Percentiles rank a stretch among this genome's conserved stretches.
Evolutionary conservation across 1,140 invertebrate genomes (phyloP).

Genomic region (Papilio xuthus): DNA sequence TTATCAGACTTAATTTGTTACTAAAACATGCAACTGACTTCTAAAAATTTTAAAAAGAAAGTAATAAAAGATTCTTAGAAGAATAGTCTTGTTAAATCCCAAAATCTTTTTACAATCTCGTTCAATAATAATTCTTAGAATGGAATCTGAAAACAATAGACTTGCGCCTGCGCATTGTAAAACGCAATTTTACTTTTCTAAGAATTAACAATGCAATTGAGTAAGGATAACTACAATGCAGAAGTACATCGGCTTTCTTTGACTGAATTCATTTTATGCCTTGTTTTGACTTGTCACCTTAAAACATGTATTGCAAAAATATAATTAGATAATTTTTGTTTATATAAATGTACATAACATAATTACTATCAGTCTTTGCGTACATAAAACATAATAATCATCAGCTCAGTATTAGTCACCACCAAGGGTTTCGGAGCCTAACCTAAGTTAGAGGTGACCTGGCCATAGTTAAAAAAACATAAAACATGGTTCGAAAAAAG

Average conservation of each 20-base stretch:
- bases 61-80: not conserved
- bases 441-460: too few species aligned
- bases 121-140: not conserved
- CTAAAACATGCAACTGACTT: not conserved
- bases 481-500: too few species aligned
- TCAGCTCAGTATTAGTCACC: too few species aligned
- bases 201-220: constrained; percentile 5
- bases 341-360: too few species aligned
- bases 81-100: not conserved
- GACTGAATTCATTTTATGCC: not conserved
- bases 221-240: not conserved
- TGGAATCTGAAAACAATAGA: not conserved
- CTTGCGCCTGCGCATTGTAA: not conserved
- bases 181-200: not conserved
- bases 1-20: too few species aligned
- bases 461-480: too few species aligned
- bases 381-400: too few species aligned
- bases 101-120: not conserved
- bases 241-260: not conserved
- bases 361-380: too few species aligned
- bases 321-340: too few species aligned
- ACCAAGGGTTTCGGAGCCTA: too few species aligned
- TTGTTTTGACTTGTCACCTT: not conserved
- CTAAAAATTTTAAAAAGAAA: not conserved
- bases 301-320: too few species aligned